A percentile compares a stretch with the other conserved stretches of the same genome.
Evolutionary conservation across 2,113 vertebrate genomes (phyloP).

Genomic region (Blennius ocellaris): DNA sequence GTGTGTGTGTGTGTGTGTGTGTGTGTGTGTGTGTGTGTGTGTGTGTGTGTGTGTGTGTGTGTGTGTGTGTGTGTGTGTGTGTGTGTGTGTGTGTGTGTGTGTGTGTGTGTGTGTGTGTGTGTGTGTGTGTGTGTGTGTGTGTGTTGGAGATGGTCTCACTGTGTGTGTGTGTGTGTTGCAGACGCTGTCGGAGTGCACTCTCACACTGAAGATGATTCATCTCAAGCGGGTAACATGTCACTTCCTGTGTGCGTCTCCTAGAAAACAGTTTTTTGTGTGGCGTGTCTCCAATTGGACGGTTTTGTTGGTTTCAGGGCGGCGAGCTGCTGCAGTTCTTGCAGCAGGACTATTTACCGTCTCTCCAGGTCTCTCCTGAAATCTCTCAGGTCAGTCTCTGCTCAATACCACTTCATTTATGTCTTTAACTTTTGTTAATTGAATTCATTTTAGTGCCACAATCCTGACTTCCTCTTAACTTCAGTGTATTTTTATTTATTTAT

Average conservation of each 20-base stretch:
- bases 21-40: background rate
- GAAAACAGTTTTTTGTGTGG: too few species aligned
- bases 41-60: background rate
- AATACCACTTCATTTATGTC: too few species aligned
- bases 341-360: conserved; percentile 95
- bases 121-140: conserved; percentile 71
- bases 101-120: conserved; percentile 74
- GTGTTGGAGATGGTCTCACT: too few species aligned
- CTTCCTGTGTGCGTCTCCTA: too few species aligned
- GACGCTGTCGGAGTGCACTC: conserved; percentile 95
- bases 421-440: too few species aligned
- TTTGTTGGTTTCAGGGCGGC: conserved; percentile 84
- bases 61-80: background rate
- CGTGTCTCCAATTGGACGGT: too few species aligned
- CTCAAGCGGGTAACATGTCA: conserved; percentile 87
- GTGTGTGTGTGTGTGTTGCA: conserved; percentile 59
- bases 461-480: too few species aligned
- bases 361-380: conserved; percentile 95
- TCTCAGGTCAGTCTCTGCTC: conserved; percentile 86
- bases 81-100: conserved; percentile 72
- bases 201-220: conserved; percentile 97
- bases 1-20: background rate
- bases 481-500: too few species aligned
- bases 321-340: conserved; percentile 97
- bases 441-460: too few species aligned